Evolutionary conservation across 37 sponge, comb jelly and placozoan species (phyloP), one percentile per base, ranked within the genome.

Genomic region (Beroe ovata): DNA sequence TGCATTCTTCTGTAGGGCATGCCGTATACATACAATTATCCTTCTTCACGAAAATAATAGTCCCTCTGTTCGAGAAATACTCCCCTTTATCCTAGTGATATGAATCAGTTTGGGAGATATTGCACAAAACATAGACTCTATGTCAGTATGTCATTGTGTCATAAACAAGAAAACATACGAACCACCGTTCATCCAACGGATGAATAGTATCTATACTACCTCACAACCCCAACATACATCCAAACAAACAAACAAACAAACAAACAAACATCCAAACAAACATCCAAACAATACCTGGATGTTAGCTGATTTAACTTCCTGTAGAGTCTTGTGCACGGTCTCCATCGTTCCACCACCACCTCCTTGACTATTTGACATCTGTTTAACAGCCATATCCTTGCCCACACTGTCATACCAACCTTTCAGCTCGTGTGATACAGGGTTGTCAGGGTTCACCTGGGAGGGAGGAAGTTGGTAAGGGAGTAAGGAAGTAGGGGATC

Each of bases 1-100:
- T 94, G 60, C 93, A 93, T 38, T 94, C 95, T 26, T 60, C 64
- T 39, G 25, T 66, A 21, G 97, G 93, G 90, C 95, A 94, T 0
- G 95, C 95, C 91, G 92, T 88, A 84, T 94, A 94, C 58, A 94
- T 89, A 29, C 92, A 91, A 89, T 93, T 94, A 39, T 96, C 97
- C 54, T 93, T 94, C 60, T 64, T 92, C 64, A 92, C 25, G 66
- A 91, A 96, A 20, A 91, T 34, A 8, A 93, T 84, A 2, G 90
- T 72, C 32, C 89, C 94, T 36, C 72, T 92, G 60, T 29, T 54
- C 34, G 40, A 41, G 64, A 92, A 66, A 29, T 90, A 71, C 37
- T 71, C 92, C n/a, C 90, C 62, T 47, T 92, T 28, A 26, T 39
- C 84, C 54, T 77, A 28, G 33, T n/a, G n/a, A n/a, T n/a, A n/a